A percentile compares a stretch with the other conserved stretches of the same genome.
Conservation (phyloP, 2,113 vertebrate genomes). For the Alethe diademata region DNA sequence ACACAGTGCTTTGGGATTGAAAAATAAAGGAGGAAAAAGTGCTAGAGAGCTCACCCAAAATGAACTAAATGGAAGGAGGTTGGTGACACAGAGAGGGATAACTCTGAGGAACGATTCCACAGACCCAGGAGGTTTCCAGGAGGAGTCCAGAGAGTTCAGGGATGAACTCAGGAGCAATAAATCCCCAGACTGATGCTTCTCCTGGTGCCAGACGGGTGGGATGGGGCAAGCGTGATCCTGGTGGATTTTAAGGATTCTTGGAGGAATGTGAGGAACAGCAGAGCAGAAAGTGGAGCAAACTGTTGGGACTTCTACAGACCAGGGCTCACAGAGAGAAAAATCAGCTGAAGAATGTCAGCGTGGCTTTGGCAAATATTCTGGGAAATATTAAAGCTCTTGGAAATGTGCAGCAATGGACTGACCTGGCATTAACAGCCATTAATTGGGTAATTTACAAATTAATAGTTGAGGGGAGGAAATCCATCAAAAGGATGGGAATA, state of each 20-base stretch:
- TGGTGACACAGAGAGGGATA: not conserved
- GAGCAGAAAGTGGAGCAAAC: not conserved
- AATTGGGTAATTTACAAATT: not conserved
- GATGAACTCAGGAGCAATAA: not conserved
- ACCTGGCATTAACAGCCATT: not conserved
- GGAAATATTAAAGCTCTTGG: not conserved
- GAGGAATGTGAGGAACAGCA: not conserved
- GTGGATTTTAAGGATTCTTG: not conserved
- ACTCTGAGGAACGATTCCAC: not conserved
- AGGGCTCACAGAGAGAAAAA: not conserved
- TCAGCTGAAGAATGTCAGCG: accelerated
- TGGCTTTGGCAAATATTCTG: not conserved
- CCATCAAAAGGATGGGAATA: not conserved
- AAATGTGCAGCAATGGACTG: not conserved
- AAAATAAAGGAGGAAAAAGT: not conserved
- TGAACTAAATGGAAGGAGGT: not conserved
- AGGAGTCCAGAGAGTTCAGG: not conserved
- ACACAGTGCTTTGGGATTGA: not conserved
- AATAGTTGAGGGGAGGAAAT: not conserved
- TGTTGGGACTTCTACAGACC: not conserved
- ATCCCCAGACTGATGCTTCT: not conserved
- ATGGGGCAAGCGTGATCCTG: not conserved
- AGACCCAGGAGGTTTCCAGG: not conserved
- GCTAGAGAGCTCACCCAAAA: not conserved
- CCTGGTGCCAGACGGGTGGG: not conserved